phyloP scores from a whole-genome alignment of 2,113 vertebrate species.

The Ochotona curzoniae region DNA sequence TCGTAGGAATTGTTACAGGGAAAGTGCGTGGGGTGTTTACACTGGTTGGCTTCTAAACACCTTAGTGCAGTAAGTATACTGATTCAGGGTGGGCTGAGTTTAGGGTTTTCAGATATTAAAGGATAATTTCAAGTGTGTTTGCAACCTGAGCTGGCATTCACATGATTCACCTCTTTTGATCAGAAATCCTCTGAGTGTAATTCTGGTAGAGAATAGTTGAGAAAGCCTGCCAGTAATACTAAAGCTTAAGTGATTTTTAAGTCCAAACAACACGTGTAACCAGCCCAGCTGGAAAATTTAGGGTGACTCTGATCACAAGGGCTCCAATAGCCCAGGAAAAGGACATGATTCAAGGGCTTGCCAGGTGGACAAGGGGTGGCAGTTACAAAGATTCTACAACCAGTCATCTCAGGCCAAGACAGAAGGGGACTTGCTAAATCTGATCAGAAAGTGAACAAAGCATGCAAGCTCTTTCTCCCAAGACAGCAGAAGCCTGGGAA shows the following conservation, averaged over 20 bases:
- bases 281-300: background rate
- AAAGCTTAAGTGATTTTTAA: background rate
- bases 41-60: background rate
- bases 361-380: background rate
- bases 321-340: background rate
- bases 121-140: background rate
- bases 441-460: background rate
- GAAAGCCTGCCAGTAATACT: background rate
- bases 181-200: background rate
- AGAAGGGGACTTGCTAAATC: background rate
- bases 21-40: background rate
- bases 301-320: background rate
- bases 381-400: background rate
- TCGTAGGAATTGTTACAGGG: background rate
- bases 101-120: background rate
- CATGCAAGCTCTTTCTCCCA: background rate
- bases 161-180: background rate
- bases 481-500: background rate
- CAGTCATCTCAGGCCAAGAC: background rate
- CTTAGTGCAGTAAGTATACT: background rate
- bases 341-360: background rate
- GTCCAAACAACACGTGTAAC: background rate
- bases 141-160: background rate
- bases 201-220: constrained; percentile 10
- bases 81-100: background rate